Evolutionary conservation across 2,113 vertebrate genomes (phyloP), one percentile per base, ranked within the genome.

Genomic region (Apteryx owenii): DNA sequence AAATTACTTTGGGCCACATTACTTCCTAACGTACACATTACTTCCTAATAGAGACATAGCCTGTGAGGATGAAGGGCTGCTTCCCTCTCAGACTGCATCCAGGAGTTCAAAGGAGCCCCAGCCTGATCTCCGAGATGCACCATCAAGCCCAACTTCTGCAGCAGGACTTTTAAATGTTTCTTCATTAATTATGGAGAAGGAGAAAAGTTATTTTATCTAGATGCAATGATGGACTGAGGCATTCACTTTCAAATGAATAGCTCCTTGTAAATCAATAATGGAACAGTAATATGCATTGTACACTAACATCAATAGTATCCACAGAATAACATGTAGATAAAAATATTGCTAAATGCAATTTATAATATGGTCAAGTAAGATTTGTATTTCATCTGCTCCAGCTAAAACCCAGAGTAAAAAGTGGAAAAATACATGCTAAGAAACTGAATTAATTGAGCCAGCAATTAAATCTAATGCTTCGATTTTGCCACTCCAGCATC

Each of bases 361-460:
- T 85, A 76, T 29, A 65, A 44, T 18, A 38, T 3, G 25, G 15
- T 65, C 68, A 50, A 70, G 38, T 46, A 51, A 92, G 56, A 78
- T 0, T 42, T 29, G 42, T 54, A 78, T 10, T 75, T 83, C 72
- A 62, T 12, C 58, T 42, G 31, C 44, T 92, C 42, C 7, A 5
- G 70, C 16, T 84, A 90, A 90, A 81, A 87, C 9, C 18, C 22
- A 56, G 28, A 1, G 4, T 56, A 90, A 90, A 88, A 86, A 42
- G 70, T 58, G 58, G n/a, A 53, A 95, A 97, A 90, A 93, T 21
- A 56, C n/a, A 77, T 2, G 29, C 66, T 70, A 95, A 69, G 88
- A 93, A 93, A 87, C 42, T 76, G 88, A 81, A 93, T 92, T 87
- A 88, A 64, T 18, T 10, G 36, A 64, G 36, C 38, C 33, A 83